These are phyloP conservation scores for Eupithecia subfuscata DNA, from an alignment of 2,888 invertebrate species.

Conservation along the genomic window DNA sequence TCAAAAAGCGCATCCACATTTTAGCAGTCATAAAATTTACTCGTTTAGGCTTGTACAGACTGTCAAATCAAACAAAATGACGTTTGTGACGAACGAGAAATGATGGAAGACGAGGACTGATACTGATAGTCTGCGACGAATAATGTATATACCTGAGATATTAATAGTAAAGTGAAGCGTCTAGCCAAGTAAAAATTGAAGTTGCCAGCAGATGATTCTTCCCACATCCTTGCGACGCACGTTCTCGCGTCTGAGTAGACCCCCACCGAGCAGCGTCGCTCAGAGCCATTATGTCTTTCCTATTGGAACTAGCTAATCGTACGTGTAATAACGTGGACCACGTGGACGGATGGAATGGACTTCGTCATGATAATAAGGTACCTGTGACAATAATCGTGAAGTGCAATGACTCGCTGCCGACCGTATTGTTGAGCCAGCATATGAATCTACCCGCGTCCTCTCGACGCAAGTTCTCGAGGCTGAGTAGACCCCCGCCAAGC, in stretches of 20 bases:
- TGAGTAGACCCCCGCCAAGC: constrained; percentile 84
- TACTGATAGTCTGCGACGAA: no score
- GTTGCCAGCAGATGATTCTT: constrained; percentile 90
- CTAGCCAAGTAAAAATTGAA: constrained; percentile 16
- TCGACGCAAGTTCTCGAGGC: constrained; percentile 86
- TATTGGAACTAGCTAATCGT: not conserved
- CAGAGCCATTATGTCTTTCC: constrained; percentile 55
- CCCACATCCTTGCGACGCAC: constrained; percentile 92
- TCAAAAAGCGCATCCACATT: no score
- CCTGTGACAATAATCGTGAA: constrained; percentile 91
- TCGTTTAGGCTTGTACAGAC: not conserved
- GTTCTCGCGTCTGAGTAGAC: constrained; percentile 87
- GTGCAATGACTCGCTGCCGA: constrained; percentile 91
- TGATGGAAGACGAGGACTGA: no score
- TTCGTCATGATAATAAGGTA: constrained; percentile 48
- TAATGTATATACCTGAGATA: constrained; percentile 85
- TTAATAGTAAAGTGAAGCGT: constrained; percentile 90
- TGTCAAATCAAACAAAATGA: not conserved
- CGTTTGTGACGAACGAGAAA: no score
- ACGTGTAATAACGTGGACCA: not conserved
- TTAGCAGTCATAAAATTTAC: no score
- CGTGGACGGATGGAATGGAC: not conserved
- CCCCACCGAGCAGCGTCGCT: constrained; percentile 66
- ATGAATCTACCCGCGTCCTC: constrained; percentile 94
- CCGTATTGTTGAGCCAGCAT: constrained; percentile 95